Base-by-base conservation (phyloP, 2,797 vertebrate species). In the Cottoperca gobio region DNA sequence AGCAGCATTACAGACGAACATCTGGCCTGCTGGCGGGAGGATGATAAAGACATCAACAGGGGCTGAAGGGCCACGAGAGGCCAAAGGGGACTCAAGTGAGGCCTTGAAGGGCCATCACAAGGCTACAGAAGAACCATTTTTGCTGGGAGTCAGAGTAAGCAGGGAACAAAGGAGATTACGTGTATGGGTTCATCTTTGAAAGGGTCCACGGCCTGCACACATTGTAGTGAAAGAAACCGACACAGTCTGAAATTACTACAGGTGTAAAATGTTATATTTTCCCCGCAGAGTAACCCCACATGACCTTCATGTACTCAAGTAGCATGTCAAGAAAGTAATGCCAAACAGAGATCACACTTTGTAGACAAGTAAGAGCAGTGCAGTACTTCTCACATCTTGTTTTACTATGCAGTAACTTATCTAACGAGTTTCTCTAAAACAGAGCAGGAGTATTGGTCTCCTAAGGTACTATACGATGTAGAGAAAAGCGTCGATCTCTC, bases 31-130 rank as follows among this genome's bases (percentile, higher is more conserved):
- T 74, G 74, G 73, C 60, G 46, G 76, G 83, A 87, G 76, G 73
- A 79, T 79, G 85, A 85, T 81, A 88, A 88, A 90, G 91, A 90
- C 86, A 92, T 91, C 91, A 90, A 81, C 82, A 66, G 72, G 77
- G 77, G 46, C 78, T 17, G 35, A 69, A 82, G 74, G 88, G 79
- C 78, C 79, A 82, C 6, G 1, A 87, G 73, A 91, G 88, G 88
- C 74, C 90, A 90, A 82, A 87, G 49, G 79, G 78, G 74, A 77
- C 31, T 78, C 39, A 66, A 26, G 78, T 64, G 80, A 68, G 75
- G 76, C 70, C 65, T 35, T 52, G 33, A 79, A 85, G 76, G 78
- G 71, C 85, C 76, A 86, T 60, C 63, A 67, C 73, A 73, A 69
- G 70, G 78, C 78, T 64, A 80, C 3, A 54, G 83, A 85, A 73